phyloP scores from a whole-genome alignment of 1,140 invertebrate genomes.

The Anastrepha obliqua region DNA sequence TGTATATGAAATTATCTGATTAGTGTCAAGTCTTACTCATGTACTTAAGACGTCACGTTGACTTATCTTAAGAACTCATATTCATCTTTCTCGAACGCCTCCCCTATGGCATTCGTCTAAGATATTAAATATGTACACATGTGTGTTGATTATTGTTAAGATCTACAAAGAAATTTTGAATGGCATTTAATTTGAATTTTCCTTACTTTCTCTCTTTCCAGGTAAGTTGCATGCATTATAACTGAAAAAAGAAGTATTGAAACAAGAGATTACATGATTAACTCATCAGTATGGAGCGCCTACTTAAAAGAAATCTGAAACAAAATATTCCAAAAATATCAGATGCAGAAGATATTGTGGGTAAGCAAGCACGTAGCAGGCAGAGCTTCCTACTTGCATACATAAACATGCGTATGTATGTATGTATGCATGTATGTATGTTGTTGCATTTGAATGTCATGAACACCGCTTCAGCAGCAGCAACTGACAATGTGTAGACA shows the following conservation, averaged over 20 bases:
- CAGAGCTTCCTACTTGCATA: not conserved
- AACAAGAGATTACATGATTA: constrained; percentile 21
- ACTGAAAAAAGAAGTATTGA: not conserved
- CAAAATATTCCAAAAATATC: not conserved
- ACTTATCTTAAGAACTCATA: too few species aligned
- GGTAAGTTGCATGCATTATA: constrained; percentile 21
- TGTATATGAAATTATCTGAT: not conserved
- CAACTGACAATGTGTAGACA: not conserved
- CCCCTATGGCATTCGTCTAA: too few species aligned
- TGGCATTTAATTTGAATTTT: not conserved
- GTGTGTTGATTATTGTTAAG: not conserved
- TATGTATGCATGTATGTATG: not conserved
- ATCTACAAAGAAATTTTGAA: not conserved
- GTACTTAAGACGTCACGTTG: not conserved
- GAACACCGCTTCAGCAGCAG: not conserved
- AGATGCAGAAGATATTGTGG: not conserved
- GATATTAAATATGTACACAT: too few species aligned
- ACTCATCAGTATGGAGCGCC: constrained; percentile 11
- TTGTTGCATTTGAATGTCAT: constrained; percentile 1
- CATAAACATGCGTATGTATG: not conserved
- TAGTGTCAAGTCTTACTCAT: not conserved
- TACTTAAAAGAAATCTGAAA: constrained; percentile 6
- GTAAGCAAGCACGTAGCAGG: constrained; percentile 36
- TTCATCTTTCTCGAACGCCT: too few species aligned
- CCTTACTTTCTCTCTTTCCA: not conserved